Base-by-base conservation (phyloP, 2,888 invertebrate species). In the Pardosa pseudoannulata region DNA sequence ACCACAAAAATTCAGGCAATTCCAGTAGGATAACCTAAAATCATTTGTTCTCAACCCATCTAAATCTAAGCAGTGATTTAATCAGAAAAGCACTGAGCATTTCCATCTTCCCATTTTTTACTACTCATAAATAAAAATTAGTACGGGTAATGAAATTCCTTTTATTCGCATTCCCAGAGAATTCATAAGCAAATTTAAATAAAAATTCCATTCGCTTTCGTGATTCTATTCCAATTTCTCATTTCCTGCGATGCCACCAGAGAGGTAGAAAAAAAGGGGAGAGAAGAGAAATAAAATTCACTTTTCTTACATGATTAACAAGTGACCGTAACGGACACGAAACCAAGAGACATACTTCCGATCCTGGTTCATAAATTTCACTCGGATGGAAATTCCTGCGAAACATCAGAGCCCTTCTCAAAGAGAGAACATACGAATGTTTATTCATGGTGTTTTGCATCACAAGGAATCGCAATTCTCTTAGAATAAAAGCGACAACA, bases 61-160 rank as follows among this genome's bases (percentile, higher is more conserved):
- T 1, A 23, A 56, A 23, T 56, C 2, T 11, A 23, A 6, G 23
- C 19, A 1, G 23, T 23, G 5, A 56, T 56, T 56, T 11, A 3
- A 23, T 16, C 11, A n/a, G 23, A 23, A 23, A 11, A 56, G 11
- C 56, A 23, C 5, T 11, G 5, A 23, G 23, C 56, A 56, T 23
- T 16, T 56, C 56, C 6, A 3, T 56, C 23, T 46, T 46, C 2
- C 6, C 19, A 2, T 56, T 56, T 56, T 56, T 56, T 16, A 56
- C 19, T 23, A n/a, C 16, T 56, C 56, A 56, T 56, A 56, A 56
- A 56, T 56, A 56, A 56, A 46, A 56, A 56, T 56, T 56, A 56
- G 23, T 23, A 56, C 56, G 23, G 56, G 23, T 56, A 56, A 56
- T 56, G 56, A 56, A 56, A 56, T 56, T 56, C 56, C 56, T 56